Base-by-base conservation (phyloP, 2,113 vertebrate species). In the Prolemur simus region DNA sequence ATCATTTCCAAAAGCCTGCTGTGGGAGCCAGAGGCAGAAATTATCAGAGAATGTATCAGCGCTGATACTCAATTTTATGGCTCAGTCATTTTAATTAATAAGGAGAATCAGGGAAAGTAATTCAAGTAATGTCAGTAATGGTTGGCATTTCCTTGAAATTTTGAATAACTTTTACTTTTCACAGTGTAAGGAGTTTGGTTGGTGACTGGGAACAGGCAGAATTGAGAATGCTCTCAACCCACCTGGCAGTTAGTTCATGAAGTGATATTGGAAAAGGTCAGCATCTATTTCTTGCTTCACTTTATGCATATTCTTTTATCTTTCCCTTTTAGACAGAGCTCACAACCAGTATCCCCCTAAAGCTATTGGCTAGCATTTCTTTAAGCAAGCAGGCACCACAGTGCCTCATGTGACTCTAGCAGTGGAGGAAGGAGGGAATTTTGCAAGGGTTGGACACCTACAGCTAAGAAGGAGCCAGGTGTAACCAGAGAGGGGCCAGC, bases 61-160 rank as follows among this genome's bases (percentile, higher is more conserved):
- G 68, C 45, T 69, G 42, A 83, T 78, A 94, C 54, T 66, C 34
- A 85, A 64, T 86, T 74, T 97, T 91, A 87, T 58, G 73, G 86
- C 74, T 86, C 96, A 96, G 32, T 89, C 91, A 66, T 52, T 92
- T 96, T 82, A 95, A 82, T 96, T 78, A 93, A 66, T 63, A 64
- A 87, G 68, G 88, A 95, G 47, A 83, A 82, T 54, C 8, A 39
- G 29, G 42, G 60, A 82, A 69, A 91, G n/a, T 45, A n/a, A 87
- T 86, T 27, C 47, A 95, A 80, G 69, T 76, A 76, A 82, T 78
- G 5, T 95, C 66, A 94, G 56, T 78, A 45, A 34, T 5, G 6
- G 60, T 71, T 95, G 89, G 52, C n/a, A 77, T 90, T 94, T 97
- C 47, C 73, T 60, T 92, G 39, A 45, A 84, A 89, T 64, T 88